Evolutionary conservation across 2,888 invertebrate species (phyloP).

Genomic region (Drosophila borealis): DNA sequence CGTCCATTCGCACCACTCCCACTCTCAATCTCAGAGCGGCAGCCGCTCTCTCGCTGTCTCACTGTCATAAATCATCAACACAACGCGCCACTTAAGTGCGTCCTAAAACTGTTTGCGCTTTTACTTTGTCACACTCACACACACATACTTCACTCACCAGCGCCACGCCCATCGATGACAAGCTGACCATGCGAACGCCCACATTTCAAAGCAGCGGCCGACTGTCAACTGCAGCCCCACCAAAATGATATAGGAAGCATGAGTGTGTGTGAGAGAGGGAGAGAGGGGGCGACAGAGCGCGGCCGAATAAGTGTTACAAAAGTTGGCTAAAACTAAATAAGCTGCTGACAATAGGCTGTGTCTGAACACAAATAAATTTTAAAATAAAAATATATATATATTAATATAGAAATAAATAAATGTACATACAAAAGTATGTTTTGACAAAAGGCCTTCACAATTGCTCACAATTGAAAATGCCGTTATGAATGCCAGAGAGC

Average conservation of each 20-base stretch:
- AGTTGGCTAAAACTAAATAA: slow-evolving; percentile 18
- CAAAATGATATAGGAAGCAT: slow-evolving; percentile 35
- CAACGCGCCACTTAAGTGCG: slow-evolving; percentile 77
- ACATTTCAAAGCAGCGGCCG: slow-evolving; percentile 48
- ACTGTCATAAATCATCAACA: slow-evolving; percentile 77
- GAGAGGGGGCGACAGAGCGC: not conserved
- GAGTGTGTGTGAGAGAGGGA: not conserved
- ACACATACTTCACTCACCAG: slow-evolving; percentile 4
- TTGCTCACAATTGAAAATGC: slow-evolving; percentile 54
- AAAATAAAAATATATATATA: slow-evolving; percentile 25
- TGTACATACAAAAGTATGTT: slow-evolving; percentile 38
- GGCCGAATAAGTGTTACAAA: slow-evolving; percentile 30
- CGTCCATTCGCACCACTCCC: slow-evolving; percentile 9
- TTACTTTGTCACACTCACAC: slow-evolving; percentile 60
- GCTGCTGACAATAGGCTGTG: slow-evolving; percentile 30
- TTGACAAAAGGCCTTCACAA: slow-evolving; percentile 49
- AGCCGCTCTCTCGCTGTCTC: slow-evolving; percentile 14
- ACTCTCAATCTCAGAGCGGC: slow-evolving; percentile 8
- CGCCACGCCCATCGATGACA: slow-evolving; percentile 61
- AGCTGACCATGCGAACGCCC: slow-evolving; percentile 60
- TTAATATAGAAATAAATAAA: slow-evolving; percentile 27
- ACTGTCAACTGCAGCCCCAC: slow-evolving; percentile 54
- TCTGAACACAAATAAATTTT: slow-evolving; percentile 42
- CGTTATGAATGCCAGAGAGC: slow-evolving; percentile 39
- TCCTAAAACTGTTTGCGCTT: slow-evolving; percentile 76